Percentiles rank a stretch among this genome's conserved stretches.
These are phyloP conservation scores for Pterocles burchelli DNA, from an alignment of 2,113 vertebrate genomes.

Conservation along the genomic window DNA sequence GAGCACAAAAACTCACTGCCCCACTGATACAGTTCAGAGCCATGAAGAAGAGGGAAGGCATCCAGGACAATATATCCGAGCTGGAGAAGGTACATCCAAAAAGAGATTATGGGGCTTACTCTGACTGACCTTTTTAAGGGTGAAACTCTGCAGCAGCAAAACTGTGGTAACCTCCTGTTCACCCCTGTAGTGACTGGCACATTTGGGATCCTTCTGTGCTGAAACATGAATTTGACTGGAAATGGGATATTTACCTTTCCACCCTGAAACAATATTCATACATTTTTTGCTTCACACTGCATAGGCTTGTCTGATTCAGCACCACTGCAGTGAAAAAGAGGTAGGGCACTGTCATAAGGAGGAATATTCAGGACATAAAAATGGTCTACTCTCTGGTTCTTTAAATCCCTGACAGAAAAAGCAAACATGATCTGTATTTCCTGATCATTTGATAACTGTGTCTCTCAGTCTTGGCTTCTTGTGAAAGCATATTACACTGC, in stretches of 20 bases:
- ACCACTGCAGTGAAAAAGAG: not conserved
- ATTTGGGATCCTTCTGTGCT: not conserved
- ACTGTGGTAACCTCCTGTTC: not conserved
- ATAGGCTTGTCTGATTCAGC: not conserved
- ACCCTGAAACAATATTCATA: not conserved
- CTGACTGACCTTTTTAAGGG: not conserved
- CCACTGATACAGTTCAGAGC: not conserved
- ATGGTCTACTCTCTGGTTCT: not conserved
- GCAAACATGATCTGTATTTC: not conserved
- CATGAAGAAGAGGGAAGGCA: not conserved
- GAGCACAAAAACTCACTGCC: not conserved
- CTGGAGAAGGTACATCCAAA: not conserved
- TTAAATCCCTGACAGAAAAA: not conserved
- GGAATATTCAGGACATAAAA: not conserved
- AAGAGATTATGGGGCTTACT: not conserved
- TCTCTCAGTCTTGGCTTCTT: not conserved
- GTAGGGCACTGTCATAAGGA: not conserved
- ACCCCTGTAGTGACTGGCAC: not conserved
- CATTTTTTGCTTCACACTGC: not conserved
- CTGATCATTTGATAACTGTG: not conserved
- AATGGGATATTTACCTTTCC: not conserved
- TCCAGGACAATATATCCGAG: not conserved
- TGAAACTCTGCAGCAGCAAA: not conserved
- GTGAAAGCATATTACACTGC: not conserved
- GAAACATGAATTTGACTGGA: not conserved